These are phyloP conservation scores for Callyntrura sp. DNA, from an alignment of 2,888 invertebrate genomes.

Conservation along the genomic window DNA sequence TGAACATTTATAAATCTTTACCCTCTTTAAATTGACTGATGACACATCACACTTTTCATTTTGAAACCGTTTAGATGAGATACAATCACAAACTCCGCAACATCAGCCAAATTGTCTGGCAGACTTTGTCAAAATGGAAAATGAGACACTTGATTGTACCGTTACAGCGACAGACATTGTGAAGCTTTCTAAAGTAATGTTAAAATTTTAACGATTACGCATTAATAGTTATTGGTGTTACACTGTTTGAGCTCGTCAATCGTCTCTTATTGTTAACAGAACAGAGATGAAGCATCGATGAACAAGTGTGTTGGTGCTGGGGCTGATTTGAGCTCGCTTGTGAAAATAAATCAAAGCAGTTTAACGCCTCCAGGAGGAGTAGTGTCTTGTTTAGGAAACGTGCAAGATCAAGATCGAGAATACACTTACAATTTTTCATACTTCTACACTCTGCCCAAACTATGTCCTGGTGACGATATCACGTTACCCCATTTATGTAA, in stretches of 20 bases:
- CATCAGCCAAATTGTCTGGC: neutral
- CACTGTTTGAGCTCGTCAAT: too few relatives aligned
- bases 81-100: neutral
- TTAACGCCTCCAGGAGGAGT: slow-evolving; percentile 28
- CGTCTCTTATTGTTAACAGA: neutral
- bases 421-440: slow-evolving; percentile 30
- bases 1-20: too few relatives aligned
- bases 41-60: too few relatives aligned
- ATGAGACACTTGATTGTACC: neutral
- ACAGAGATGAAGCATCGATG: neutral
- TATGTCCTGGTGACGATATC: slow-evolving; percentile 37
- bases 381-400: slow-evolving; percentile 20
- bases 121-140: neutral
- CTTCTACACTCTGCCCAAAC: slow-evolving; percentile 44
- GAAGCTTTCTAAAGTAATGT: too few relatives aligned
- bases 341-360: slow-evolving; percentile 22
- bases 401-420: neutral
- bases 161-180: neutral
- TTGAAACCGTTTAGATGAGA: neutral
- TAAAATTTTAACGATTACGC: too few relatives aligned
- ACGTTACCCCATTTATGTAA: slow-evolving; percentile 63
- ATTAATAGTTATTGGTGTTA: too few relatives aligned
- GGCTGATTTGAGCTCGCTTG: neutral
- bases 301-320: neutral
- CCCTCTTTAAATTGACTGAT: too few relatives aligned